Evolutionary conservation across 2,797 vertebrate species (phyloP).

Genomic region (Hirundo rustica): DNA sequence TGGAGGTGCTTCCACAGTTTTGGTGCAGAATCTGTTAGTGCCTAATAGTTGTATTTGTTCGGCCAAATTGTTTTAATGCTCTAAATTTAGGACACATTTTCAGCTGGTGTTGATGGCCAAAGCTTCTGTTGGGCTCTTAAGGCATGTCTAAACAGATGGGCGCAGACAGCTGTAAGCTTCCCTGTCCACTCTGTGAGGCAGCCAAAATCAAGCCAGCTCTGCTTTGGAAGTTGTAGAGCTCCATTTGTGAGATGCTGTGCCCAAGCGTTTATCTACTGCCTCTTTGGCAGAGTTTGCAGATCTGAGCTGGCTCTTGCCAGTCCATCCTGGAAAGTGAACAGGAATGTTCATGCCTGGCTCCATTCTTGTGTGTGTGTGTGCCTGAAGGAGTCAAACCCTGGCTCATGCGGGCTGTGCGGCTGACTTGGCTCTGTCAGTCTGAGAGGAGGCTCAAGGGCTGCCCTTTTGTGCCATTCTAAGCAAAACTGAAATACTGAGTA

Average conservation of each 20-base stretch:
- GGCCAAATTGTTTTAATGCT: constrained; percentile 36
- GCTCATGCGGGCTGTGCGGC: fast-evolving
- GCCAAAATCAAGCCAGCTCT: neutral
- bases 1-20: neutral
- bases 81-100: constrained; percentile 15
- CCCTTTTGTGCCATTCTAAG: neutral
- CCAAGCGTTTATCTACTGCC: neutral
- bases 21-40: neutral
- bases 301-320: neutral
- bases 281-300: neutral
- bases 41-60: neutral
- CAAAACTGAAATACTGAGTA: neutral
- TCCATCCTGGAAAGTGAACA: neutral
- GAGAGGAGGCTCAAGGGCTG: neutral
- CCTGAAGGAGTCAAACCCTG: neutral
- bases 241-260: neutral
- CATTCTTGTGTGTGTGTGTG: neutral
- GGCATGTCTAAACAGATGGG: constrained; percentile 14
- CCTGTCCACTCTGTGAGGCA: neutral
- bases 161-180: neutral
- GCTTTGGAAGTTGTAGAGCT: neutral
- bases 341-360: neutral
- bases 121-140: neutral
- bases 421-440: neutral
- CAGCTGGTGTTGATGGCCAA: neutral